Conservation (phyloP, 2,797 vertebrate genomes). For the Tympanoctomys barrerae region DNA sequence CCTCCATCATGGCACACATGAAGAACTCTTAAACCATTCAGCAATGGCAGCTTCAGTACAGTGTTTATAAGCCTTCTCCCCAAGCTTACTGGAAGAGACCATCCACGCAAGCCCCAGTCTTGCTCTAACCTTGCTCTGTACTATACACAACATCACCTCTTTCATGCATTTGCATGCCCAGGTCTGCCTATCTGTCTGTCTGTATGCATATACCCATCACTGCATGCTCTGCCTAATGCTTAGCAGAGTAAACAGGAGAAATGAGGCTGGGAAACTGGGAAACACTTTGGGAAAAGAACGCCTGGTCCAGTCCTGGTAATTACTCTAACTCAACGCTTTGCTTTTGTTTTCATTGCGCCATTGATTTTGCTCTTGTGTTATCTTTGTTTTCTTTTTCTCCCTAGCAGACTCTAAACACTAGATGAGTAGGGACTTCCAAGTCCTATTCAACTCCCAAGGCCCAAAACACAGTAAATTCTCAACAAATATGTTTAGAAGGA, state of each 20-base stretch:
- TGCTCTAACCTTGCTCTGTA: background rate
- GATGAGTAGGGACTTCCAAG: background rate
- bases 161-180: background rate
- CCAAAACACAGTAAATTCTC: background rate
- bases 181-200: background rate
- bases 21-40: background rate
- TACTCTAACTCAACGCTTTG: background rate
- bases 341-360: background rate
- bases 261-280: background rate
- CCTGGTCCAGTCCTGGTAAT: background rate
- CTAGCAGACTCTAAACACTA: background rate
- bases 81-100: background rate
- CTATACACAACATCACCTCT: no score
- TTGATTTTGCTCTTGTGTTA: background rate
- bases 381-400: constrained; percentile 25
- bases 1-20: background rate
- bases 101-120: background rate
- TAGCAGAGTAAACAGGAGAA: background rate
- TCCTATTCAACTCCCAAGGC: background rate
- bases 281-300: background rate
- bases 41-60: background rate
- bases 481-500: background rate
- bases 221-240: background rate
- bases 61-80: background rate
- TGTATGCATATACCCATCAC: background rate